These are phyloP conservation scores for Andrena bicolor DNA, from an alignment of 2,888 invertebrate species.

Conservation along the genomic window DNA sequence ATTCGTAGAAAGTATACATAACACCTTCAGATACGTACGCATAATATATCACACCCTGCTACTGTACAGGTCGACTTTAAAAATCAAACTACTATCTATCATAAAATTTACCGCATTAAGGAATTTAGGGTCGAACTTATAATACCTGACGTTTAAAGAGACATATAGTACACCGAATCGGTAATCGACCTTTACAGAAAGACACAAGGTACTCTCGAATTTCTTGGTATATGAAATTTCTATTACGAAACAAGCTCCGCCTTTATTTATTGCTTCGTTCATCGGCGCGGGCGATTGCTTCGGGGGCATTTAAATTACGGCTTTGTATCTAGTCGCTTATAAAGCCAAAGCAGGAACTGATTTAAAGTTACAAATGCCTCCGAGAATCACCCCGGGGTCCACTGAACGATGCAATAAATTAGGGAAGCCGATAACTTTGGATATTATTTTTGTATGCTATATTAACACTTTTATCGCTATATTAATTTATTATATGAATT, in stretches of 20 bases:
- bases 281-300: conserved; percentile 22
- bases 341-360: conserved; percentile 39
- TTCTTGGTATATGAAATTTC: conserved; percentile 6
- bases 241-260: background rate
- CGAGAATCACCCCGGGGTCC: background rate
- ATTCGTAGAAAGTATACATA: conserved; percentile 30
- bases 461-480: conserved; percentile 1
- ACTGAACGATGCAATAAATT: conserved; percentile 10
- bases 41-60: conserved; percentile 32
- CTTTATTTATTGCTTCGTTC: conserved; percentile 16
- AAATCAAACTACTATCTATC: conserved; percentile 17
- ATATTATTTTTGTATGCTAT: conserved; percentile 1
- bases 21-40: conserved; percentile 9
- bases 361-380: conserved; percentile 12
- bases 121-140: conserved; percentile 9
- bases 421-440: conserved; percentile 3
- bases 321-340: conserved; percentile 56
- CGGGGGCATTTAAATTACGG: conserved; percentile 38
- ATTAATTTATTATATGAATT: conserved; percentile 21
- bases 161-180: background rate
- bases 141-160: conserved; percentile 25
- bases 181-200: conserved; percentile 9
- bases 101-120: conserved; percentile 31
- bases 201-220: conserved; percentile 27
- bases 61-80: conserved; percentile 30